These are phyloP conservation scores for Lepidochitona cinerea DNA, from an alignment of 2,888 invertebrate genomes.

Conservation along the genomic window DNA sequence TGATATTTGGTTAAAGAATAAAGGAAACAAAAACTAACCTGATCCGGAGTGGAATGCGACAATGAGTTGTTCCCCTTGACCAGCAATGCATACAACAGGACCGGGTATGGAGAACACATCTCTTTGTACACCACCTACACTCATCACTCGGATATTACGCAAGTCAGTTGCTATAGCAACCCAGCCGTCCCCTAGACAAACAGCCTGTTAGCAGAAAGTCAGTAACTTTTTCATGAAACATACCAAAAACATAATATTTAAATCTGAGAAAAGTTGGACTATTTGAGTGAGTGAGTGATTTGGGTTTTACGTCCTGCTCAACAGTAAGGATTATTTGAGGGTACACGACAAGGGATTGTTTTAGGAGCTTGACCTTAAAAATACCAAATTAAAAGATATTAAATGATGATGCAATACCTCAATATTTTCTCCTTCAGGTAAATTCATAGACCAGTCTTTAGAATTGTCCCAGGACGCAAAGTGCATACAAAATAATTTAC, in stretches of 20 bases:
- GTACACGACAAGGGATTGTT: too few species aligned
- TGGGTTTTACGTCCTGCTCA: too few species aligned
- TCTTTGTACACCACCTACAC: slow-evolving; percentile 88
- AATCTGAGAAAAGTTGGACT: too few species aligned
- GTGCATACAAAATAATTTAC: slow-evolving; percentile 83
- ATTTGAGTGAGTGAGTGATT: too few species aligned
- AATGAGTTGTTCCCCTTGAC: slow-evolving; percentile 76
- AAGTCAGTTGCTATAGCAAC: slow-evolving; percentile 85
- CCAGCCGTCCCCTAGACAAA: slow-evolving; percentile 76
- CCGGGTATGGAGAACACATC: slow-evolving; percentile 83
- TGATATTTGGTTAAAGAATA: too few species aligned
- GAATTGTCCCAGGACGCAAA: slow-evolving; percentile 78
- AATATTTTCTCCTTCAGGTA: slow-evolving; percentile 86
- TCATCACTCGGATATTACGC: slow-evolving; percentile 85
- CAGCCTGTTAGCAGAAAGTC: slow-evolving; percentile 70
- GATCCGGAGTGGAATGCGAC: slow-evolving; percentile 79
- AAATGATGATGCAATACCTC: slow-evolving; percentile 73
- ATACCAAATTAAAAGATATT: neutral
- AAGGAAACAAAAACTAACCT: slow-evolving; percentile 69
- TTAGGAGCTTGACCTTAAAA: neutral
- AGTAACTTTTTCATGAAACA: neutral
- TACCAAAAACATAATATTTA: too few species aligned
- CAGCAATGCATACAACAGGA: slow-evolving; percentile 80
- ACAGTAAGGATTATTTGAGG: too few species aligned
- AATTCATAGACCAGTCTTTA: slow-evolving; percentile 88